Evolutionary conservation across 2,797 vertebrate genomes (phyloP), one percentile per base, ranked within the genome.

Genomic region (Philypnodon macrostomus): DNA sequence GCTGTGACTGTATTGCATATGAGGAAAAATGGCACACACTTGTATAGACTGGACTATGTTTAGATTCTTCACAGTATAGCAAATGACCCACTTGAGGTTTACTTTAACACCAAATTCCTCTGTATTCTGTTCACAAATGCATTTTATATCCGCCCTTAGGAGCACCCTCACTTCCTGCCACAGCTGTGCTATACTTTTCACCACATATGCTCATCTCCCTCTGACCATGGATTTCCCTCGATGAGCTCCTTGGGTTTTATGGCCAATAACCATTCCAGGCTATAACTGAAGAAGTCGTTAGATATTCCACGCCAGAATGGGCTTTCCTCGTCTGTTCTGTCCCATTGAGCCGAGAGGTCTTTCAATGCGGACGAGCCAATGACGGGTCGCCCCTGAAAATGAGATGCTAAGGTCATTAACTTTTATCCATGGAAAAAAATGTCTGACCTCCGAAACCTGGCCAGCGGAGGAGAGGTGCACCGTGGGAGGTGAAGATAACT

Each of bases 361-460:
- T 81, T 79, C 56, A 76, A 67, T 75, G 63, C 60, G 72, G 78
- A 54, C 31, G 53, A 33, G 55, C 69, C 70, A 66, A 66, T 58
- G 82, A 77, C 51, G 30, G 73, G 68, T 36, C 63, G 3, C 51
- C 49, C 45, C 44, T 58, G 63, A 64, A 86, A 87, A 89, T 85
- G 81, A 86, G 81, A 84, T 77, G 75, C 67, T 70, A 71, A 81
- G 85, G 74, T 83, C 76, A 80, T 87, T 90, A 88, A 89, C 66
- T 88, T 89, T 85, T 81, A 86, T 87, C 78, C 80, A 66, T 83
- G 47, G 42, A 52, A 34, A 64, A 27, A 41, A 59, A 58, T 4
- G 39, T 35, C 65, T 56, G 58, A 10, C 5, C 47, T 69, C 37
- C 33, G 24, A 58, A 15, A 23, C 15, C 21, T 26, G 15, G 7